Conservation (phyloP, 2,797 vertebrate genomes). For the Neosilurus hyrtlii region DNA sequence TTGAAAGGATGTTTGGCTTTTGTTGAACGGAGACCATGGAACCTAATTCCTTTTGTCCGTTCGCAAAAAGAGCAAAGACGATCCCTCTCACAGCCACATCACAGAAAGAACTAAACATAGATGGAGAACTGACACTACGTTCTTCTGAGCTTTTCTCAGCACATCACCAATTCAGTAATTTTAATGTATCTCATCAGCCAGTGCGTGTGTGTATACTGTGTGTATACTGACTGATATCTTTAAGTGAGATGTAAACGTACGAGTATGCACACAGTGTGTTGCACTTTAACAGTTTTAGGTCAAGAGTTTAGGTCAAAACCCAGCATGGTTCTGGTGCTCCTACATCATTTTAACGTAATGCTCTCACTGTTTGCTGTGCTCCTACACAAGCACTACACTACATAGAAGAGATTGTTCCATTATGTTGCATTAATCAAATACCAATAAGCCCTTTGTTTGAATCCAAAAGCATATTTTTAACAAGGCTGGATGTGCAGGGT, state of each 20-base stretch:
- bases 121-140: not conserved
- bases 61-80: conserved; percentile 30
- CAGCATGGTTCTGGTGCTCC: not conserved
- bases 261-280: too few species aligned
- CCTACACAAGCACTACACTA: not conserved
- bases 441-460: conserved; percentile 2
- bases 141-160: not conserved
- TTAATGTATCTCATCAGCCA: too few species aligned
- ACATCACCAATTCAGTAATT: not conserved
- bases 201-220: too few species aligned
- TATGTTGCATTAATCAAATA: not conserved
- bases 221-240: too few species aligned
- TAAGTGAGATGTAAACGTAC: too few species aligned
- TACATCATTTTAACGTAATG: not conserved
- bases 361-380: not conserved
- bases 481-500: not conserved
- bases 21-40: conserved; percentile 44
- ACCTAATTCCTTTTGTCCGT: conserved; percentile 14
- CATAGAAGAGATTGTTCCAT: not conserved
- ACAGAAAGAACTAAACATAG: conserved; percentile 18
- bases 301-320: not conserved
- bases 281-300: not conserved
- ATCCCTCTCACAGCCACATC: conserved; percentile 32
- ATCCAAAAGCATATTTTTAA: conserved; percentile 1
- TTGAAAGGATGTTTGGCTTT: conserved; percentile 59